A percentile compares a stretch with the other conserved stretches of the same genome.
Conservation (phyloP, 2,113 vertebrate genomes). For the Thalassoma bifasciatum region DNA sequence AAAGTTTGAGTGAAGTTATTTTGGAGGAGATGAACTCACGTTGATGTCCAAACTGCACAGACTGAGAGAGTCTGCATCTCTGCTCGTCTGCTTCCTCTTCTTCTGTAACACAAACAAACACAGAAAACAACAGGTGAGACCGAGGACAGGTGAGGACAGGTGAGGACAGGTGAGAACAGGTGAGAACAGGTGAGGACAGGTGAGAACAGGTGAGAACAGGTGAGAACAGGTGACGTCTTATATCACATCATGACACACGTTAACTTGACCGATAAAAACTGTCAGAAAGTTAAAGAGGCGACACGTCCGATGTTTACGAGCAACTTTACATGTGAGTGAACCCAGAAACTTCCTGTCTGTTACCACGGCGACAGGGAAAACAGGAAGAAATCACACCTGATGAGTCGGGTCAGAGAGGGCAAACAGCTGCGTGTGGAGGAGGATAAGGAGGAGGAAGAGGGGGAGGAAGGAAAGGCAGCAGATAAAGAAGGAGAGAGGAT, state of each 20-base stretch:
- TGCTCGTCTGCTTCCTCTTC: slow-evolving; percentile 93
- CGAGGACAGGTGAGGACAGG: too few species aligned
- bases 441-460: neutral
- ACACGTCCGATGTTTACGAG: neutral
- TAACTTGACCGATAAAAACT: too few species aligned
- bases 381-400: slow-evolving; percentile 38
- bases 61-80: slow-evolving; percentile 92
- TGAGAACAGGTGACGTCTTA: too few species aligned
- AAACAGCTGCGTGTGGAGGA: neutral
- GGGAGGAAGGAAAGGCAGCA: neutral
- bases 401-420: slow-evolving; percentile 11
- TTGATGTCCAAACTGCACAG: slow-evolving; percentile 94
- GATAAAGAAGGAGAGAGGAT: neutral
- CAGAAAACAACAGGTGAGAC: neutral
- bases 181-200: too few species aligned
- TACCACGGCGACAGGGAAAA: slow-evolving; percentile 33
- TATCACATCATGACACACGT: too few species aligned
- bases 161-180: too few species aligned
- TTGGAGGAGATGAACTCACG: slow-evolving; percentile 84
- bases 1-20: too few species aligned
- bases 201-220: too few species aligned
- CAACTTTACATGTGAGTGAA: neutral
- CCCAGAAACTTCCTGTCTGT: slow-evolving; percentile 24
- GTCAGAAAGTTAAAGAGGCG: too few species aligned
- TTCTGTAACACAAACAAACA: slow-evolving; percentile 85